phyloP scores from a whole-genome alignment of 2,113 vertebrate genomes.

The Polypterus senegalus region DNA sequence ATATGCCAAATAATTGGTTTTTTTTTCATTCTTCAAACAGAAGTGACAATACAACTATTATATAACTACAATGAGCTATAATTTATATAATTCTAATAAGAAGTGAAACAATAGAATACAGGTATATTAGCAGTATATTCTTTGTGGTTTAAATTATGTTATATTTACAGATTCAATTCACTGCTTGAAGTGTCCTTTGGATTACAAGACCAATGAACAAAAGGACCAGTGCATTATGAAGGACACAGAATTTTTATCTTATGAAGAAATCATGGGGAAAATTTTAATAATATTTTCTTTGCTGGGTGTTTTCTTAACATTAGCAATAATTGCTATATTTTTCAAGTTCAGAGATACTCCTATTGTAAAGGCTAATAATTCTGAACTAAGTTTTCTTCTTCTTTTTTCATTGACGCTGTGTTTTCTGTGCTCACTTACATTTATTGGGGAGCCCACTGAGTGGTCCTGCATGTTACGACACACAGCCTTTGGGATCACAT shows the following conservation, averaged over 20 bases:
- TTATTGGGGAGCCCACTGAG: slow-evolving; percentile 1
- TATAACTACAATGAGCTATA: background rate
- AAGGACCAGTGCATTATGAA: background rate
- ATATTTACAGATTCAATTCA: background rate
- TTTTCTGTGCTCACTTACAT: slow-evolving; percentile 1
- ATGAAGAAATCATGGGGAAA: background rate
- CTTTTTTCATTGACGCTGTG: background rate
- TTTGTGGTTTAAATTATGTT: background rate
- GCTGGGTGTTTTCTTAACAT: background rate
- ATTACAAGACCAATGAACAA: background rate
- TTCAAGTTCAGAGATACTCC: background rate
- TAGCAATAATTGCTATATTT: background rate
- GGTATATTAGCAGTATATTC: background rate
- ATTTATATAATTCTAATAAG: background rate
- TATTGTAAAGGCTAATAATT: slow-evolving; percentile 1
- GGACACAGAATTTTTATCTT: background rate
- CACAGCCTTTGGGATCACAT: slow-evolving; percentile 4
- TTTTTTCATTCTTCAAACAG: background rate
- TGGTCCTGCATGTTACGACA: slow-evolving; percentile 6
- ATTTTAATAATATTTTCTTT: background rate
- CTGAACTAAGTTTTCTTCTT: slow-evolving; percentile 2
- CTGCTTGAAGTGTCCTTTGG: background rate
- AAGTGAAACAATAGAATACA: background rate
- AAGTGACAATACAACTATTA: background rate
- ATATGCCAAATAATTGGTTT: too few species aligned